Percentiles rank a stretch among this genome's conserved stretches.
Conservation (phyloP, 2,797 vertebrate species). For the Rhinogobio ventralis region DNA sequence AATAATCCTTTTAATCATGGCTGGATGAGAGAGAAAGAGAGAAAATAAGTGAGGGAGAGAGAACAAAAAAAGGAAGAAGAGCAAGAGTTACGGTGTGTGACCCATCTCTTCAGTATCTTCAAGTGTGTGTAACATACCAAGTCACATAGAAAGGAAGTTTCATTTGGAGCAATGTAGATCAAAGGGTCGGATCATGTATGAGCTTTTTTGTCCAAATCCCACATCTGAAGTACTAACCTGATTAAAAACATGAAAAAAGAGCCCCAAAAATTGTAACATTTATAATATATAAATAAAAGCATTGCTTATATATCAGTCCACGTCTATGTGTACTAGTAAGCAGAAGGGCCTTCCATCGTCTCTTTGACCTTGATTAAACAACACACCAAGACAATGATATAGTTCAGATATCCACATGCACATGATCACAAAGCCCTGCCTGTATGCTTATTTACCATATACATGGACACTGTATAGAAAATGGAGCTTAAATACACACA, state of each 20-base stretch:
- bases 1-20: slow-evolving; percentile 50
- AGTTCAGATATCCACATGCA: not conserved
- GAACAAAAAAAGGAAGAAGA: slow-evolving; percentile 3
- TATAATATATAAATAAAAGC: not conserved
- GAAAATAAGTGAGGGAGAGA: slow-evolving; percentile 27
- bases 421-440: not conserved
- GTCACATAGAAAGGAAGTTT: slow-evolving; percentile 4
- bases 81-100: not conserved
- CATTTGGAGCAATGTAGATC: slow-evolving; percentile 1
- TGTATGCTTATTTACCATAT: slow-evolving; percentile 17
- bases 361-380: not conserved
- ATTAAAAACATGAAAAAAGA: slow-evolving; percentile 33
- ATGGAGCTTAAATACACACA: slow-evolving; percentile 12
- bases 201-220: slow-evolving; percentile 20
- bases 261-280: not conserved
- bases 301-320: not conserved
- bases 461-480: slow-evolving; percentile 20
- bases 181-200: slow-evolving; percentile 28
- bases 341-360: not conserved
- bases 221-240: slow-evolving; percentile 30
- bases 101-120: not conserved
- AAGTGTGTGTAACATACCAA: not conserved
- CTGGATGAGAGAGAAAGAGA: slow-evolving; percentile 35
- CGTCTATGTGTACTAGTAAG: not conserved
- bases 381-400: not conserved